Base-by-base conservation (phyloP, 2,888 invertebrate genomes). In the Mythimna ferrago region DNA sequence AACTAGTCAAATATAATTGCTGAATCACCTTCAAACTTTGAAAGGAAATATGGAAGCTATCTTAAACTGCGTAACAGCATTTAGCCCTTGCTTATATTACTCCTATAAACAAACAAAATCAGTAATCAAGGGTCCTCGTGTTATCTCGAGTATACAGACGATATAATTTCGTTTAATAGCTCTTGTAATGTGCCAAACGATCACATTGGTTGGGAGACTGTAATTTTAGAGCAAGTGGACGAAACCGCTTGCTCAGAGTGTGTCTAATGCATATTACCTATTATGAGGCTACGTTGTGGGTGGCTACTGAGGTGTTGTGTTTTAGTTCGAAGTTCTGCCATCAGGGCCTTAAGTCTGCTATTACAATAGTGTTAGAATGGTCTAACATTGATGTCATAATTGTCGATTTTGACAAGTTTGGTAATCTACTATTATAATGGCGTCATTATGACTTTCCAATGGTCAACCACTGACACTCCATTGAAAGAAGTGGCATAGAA, bases 181-280 rank as follows among this genome's bases (percentile, higher is more conserved):
- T 32, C 71, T 66, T 63, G 58, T 69, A 70, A 74, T 83, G 68
- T 76, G 64, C 67, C 80, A 65, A 84, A 76, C 71, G 76, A 66
- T 85, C 73, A 70, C 73, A 84, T 80, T 61, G 58, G 69, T 54
- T 66, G 48, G 56, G 63, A 62, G 61, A 67, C 16, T 64, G 65
- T 75, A 66, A 83, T 78, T 79, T 78, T 51, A 26, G 73, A 70
- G 82, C 74, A 80, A 80, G 68, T 57, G 66, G 69, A 48, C 76
- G 80, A 79, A 87, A 85, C 78, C 77, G 88, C 88, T 87, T 78
- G 83, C 84, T 86, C 84, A 81, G 87, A 71, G 74, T 78, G 81
- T 87, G 76, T 76, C 68, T 86, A 88, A 83, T 87, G 88, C 85
- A 84, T 83, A 77, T 72, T 58, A n/a, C n/a, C n/a, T n/a, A 83